phyloP scores from a whole-genome alignment of 2,888 invertebrate species.

The Stratiomys singularior region DNA sequence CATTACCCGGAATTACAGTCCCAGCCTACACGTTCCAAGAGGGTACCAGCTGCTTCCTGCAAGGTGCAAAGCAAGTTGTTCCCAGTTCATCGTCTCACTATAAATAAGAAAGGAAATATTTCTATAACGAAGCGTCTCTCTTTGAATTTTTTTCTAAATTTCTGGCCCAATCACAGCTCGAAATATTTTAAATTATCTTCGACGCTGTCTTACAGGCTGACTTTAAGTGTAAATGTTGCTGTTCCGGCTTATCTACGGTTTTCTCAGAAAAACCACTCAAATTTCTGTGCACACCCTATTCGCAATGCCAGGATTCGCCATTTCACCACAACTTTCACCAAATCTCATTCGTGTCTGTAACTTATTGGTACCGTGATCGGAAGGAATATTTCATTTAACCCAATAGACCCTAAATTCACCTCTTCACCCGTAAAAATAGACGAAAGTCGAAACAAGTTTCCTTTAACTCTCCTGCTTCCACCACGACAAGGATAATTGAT shows the following conservation, averaged over 20 bases:
- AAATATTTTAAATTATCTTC: too few species aligned
- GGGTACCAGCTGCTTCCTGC: neutral
- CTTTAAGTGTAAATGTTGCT: too few species aligned
- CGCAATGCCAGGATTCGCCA: neutral
- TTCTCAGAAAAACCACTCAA: too few species aligned
- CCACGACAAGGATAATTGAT: conserved; percentile 33
- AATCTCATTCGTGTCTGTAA: conserved; percentile 13
- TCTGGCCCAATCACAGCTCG: too few species aligned
- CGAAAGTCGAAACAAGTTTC: neutral
- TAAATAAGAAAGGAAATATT: too few species aligned
- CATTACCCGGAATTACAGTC: conserved; percentile 22
- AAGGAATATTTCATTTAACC: conserved; percentile 26
- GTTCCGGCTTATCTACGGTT: too few species aligned
- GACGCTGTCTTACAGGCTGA: too few species aligned
- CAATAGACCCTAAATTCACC: conserved; percentile 22
- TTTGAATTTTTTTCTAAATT: too few species aligned
- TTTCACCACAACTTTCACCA: neutral
- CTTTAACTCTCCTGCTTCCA: neutral
- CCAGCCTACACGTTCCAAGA: neutral
- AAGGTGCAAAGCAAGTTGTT: conserved; percentile 1
- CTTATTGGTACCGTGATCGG: conserved; percentile 42
- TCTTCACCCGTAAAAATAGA: neutral
- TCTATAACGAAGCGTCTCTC: too few species aligned
- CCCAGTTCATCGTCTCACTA: too few species aligned
- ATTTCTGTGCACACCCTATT: neutral